Evolutionary conservation across 37 sponge, comb jelly and placozoan genomes (phyloP), one percentile per base, ranked within the genome.

Genomic region (Mnemiopsis leidyi): DNA sequence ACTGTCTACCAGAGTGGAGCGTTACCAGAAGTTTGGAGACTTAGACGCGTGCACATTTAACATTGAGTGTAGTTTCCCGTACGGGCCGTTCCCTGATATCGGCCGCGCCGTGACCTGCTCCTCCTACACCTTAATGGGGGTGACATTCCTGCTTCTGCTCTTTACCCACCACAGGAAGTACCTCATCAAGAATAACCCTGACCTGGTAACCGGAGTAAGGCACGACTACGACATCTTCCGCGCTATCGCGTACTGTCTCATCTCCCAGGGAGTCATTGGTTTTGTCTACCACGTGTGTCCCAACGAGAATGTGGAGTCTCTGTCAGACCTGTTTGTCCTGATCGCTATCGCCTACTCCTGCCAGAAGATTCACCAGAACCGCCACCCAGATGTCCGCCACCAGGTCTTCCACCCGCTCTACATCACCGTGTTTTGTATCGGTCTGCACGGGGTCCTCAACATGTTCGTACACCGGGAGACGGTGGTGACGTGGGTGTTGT

Each of bases 251-350:
- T 85, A 85, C 61, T 39, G 90, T 39, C 90, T 40, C 28, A 85
- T 85, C 9, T 38, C 35, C 24, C 90, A 85, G 61, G 90, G 90
- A 0, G 2, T 85, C 24, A 85, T 40, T 13, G 90, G 90, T 40
- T 85, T 85, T 29, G 39, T 39, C 25, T 85, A 85, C 90, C 90
- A 85, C 36, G 28, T 85, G n/a, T 85, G 90, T 85, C 90, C 90
- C 25, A 85, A 85, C 29, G 90, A 85, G 61, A 85, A 37, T 85
- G 90, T 38, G 1, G 90, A 85, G 61, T 85, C 90, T 39, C 90
- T 85, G 24, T n/a, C 90, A 5, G 61, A 85, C 28, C 2, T 85
- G 61, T 85, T 85, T 37, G 21, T 85, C 40, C 90, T 85, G 61
- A 13, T 85, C 61, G 40, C 90, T 5, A 33, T 85, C 48, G 33